These are phyloP conservation scores for Nestor notabilis DNA, from an alignment of 2,113 vertebrate species.

Conservation along the genomic window DNA sequence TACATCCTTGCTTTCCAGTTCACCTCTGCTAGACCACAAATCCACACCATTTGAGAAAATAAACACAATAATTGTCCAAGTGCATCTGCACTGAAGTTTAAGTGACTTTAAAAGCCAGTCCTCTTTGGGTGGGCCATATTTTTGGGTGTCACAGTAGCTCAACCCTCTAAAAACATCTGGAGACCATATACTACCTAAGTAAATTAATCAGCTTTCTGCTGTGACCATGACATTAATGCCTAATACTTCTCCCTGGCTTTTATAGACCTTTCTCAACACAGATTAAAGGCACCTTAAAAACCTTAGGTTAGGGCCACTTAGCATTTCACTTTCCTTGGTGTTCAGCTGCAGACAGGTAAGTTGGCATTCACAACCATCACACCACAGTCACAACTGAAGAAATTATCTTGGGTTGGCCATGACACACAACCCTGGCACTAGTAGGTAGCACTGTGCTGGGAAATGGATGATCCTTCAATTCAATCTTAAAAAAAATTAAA, in stretches of 20 bases:
- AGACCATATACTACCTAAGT: not conserved
- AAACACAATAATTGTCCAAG: not conserved
- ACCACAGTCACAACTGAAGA: not conserved
- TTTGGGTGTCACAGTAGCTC: not conserved
- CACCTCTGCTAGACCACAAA: not conserved
- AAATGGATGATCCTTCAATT: not conserved
- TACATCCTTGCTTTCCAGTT: not conserved
- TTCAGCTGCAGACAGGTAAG: not conserved
- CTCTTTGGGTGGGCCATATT: not conserved
- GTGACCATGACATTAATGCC: not conserved
- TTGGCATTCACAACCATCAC: not conserved
- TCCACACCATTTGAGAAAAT: not conserved
- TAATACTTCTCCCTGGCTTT: not conserved
- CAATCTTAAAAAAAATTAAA: not conserved
- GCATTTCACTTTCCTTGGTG: not conserved
- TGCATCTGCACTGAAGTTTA: not conserved
- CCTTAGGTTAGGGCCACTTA: not conserved
- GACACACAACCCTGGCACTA: fast-evolving
- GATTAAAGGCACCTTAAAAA: not conserved
- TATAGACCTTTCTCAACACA: not conserved
- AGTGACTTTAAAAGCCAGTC: not conserved
- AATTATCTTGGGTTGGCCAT: not conserved
- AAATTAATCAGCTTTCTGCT: not conserved
- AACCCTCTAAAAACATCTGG: not conserved
- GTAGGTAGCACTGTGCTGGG: not conserved